A percentile compares a stretch with the other conserved stretches of the same genome.
These are phyloP conservation scores for Drosophila limbata DNA, from an alignment of 2,888 invertebrate genomes.

Conservation along the genomic window DNA sequence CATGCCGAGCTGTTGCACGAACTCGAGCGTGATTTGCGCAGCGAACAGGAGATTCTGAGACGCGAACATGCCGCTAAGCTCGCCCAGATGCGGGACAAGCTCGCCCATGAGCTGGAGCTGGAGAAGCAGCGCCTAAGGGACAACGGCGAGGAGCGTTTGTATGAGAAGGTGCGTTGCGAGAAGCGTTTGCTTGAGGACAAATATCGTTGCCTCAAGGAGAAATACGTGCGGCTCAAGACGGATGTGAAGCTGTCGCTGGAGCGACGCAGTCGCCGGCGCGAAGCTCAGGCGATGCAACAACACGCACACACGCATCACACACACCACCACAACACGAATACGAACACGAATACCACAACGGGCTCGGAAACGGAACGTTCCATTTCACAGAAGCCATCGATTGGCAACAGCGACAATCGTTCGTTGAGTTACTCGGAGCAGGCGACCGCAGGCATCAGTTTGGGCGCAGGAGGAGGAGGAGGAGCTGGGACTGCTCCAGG, in stretches of 20 bases:
- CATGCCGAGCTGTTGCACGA: slow-evolving; percentile 84
- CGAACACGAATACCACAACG: slow-evolving; percentile 88
- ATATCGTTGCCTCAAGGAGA: slow-evolving; percentile 92
- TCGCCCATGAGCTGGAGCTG: slow-evolving; percentile 87
- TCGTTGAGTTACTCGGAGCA: slow-evolving; percentile 81
- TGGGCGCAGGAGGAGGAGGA: not conserved
- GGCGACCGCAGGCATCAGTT: slow-evolving; percentile 29
- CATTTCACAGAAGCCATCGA: slow-evolving; percentile 89
- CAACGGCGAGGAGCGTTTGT: slow-evolving; percentile 86
- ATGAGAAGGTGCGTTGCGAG: slow-evolving; percentile 89
- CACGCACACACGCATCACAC: slow-evolving; percentile 54
- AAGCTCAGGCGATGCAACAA: slow-evolving; percentile 86
- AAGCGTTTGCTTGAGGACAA: slow-evolving; percentile 91
- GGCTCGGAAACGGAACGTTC: slow-evolving; percentile 93
- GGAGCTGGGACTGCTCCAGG: slow-evolving; percentile 26
- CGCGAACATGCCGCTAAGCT: slow-evolving; percentile 89
- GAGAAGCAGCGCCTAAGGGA: slow-evolving; percentile 85
- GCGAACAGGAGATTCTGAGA: slow-evolving; percentile 89
- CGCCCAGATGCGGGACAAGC: slow-evolving; percentile 88
- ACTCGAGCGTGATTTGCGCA: slow-evolving; percentile 84
- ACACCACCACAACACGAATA: slow-evolving; percentile 84
- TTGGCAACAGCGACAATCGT: slow-evolving; percentile 85
- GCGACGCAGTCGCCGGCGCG: slow-evolving; percentile 89
- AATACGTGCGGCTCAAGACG: slow-evolving; percentile 91
- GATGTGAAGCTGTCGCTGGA: slow-evolving; percentile 92